Evolutionary conservation across 2,113 vertebrate genomes (phyloP).

Genomic region (Helogale parvula): DNA sequence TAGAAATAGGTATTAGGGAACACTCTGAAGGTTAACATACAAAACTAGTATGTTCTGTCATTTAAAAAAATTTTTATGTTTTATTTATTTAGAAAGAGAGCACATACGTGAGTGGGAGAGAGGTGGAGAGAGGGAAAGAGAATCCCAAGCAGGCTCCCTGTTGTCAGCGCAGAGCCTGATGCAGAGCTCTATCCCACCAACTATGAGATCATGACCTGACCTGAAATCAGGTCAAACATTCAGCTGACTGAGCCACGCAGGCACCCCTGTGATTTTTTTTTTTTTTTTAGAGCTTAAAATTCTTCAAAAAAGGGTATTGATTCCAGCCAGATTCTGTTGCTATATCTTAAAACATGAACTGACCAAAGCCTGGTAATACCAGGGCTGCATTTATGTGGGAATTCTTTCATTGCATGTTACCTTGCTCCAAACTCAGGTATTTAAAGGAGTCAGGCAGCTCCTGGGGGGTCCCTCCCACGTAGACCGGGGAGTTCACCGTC

Average conservation of each 20-base stretch:
- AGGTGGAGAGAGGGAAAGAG: no score
- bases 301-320: not conserved
- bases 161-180: no score
- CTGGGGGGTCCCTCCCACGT: conserved; percentile 89
- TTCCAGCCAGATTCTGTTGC: not conserved
- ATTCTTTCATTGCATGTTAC: conserved; percentile 77
- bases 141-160: no score
- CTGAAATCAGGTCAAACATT: no score
- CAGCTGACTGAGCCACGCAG: no score
- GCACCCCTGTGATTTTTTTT: no score
- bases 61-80: not conserved
- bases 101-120: no score
- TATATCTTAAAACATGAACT: not conserved
- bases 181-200: no score
- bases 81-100: no score
- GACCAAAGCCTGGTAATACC: not conserved
- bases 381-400: rapidly evolving
- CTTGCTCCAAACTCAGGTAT: conserved; percentile 86
- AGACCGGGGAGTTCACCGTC: conserved; percentile 88
- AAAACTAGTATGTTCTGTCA: not conserved
- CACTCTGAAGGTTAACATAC: not conserved
- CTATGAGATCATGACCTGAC: no score
- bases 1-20: not conserved
- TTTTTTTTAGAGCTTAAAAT: not conserved
- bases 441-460: conserved; percentile 83